Percentiles rank a stretch among this genome's conserved stretches.
phyloP scores from a whole-genome alignment of 2,888 invertebrate genomes.

The Xiphydria camelus region DNA sequence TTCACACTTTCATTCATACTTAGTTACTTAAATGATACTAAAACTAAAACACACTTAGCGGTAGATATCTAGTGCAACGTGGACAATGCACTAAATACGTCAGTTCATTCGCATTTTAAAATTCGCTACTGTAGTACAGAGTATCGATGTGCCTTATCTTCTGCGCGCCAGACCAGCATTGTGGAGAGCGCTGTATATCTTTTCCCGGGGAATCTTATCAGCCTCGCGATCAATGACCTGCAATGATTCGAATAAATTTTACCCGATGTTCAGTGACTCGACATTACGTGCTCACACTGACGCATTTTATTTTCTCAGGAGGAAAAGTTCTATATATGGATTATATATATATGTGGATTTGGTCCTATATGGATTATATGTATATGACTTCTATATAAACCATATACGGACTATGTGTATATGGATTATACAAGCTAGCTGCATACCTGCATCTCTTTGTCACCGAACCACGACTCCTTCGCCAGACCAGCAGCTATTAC shows the following conservation, averaged over 20 bases:
- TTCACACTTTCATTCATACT: too few species aligned
- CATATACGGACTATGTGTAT: too few species aligned
- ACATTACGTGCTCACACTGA: background rate
- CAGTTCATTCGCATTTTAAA: too few species aligned
- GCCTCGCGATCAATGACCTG: constrained; percentile 75
- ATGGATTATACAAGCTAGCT: background rate
- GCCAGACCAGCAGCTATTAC: constrained; percentile 73
- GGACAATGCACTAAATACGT: too few species aligned
- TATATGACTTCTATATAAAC: too few species aligned
- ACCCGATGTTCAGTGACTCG: background rate
- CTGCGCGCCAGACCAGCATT: constrained; percentile 67
- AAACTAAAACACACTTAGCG: too few species aligned
- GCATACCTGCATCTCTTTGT: constrained; percentile 71
- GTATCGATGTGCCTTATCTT: too few species aligned
- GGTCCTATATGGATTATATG: too few species aligned
- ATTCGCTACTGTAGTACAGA: too few species aligned
- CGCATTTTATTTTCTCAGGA: background rate
- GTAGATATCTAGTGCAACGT: too few species aligned
- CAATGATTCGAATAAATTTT: constrained; percentile 24
- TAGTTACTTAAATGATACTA: too few species aligned
- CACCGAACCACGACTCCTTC: constrained; percentile 76
- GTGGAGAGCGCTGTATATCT: constrained; percentile 75
- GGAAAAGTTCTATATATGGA: background rate
- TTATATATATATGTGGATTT: too few species aligned
- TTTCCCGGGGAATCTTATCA: constrained; percentile 77